Percentiles rank a stretch among this genome's conserved stretches.
These are phyloP conservation scores for Acestrorhynchus altus DNA, from an alignment of 2,797 vertebrate species.

Conservation along the genomic window DNA sequence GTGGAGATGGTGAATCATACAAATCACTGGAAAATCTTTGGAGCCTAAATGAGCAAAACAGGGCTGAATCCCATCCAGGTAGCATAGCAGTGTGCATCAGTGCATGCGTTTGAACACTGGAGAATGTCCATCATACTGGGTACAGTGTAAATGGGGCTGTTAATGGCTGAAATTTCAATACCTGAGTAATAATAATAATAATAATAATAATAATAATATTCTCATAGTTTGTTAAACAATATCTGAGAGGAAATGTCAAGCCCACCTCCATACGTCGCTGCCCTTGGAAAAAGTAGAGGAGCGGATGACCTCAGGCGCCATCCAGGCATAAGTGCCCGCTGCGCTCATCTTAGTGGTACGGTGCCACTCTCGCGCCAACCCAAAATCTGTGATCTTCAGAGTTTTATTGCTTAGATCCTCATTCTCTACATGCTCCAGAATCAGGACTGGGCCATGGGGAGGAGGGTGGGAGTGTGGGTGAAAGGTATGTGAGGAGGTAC, in stretches of 20 bases:
- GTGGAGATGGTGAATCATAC: too few species aligned
- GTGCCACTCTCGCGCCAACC: constrained; percentile 96
- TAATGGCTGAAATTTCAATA: too few species aligned
- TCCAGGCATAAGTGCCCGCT: constrained; percentile 97
- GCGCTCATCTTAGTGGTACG: constrained; percentile 98
- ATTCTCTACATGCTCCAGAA: constrained; percentile 93
- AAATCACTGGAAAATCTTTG: too few species aligned
- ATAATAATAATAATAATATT: too few species aligned
- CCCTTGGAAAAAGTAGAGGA: constrained; percentile 98
- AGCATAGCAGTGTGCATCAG: too few species aligned
- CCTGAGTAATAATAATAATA: too few species aligned
- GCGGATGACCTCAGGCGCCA: constrained; percentile 97
- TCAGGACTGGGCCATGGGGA: constrained; percentile 81
- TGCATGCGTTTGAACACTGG: too few species aligned
- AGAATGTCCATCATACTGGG: too few species aligned
- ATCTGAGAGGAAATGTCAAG: not conserved
- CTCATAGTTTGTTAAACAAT: too few species aligned
- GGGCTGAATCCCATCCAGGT: too few species aligned
- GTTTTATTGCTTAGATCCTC: constrained; percentile 94
- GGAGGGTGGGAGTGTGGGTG: not conserved
- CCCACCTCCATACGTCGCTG: constrained; percentile 97
- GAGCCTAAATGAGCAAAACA: too few species aligned
- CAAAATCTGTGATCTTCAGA: constrained; percentile 98
- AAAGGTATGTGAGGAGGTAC: constrained; percentile 14
- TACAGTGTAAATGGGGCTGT: too few species aligned